Base-by-base conservation (phyloP, 2,888 invertebrate genomes). In the Nebria brevicollis region DNA sequence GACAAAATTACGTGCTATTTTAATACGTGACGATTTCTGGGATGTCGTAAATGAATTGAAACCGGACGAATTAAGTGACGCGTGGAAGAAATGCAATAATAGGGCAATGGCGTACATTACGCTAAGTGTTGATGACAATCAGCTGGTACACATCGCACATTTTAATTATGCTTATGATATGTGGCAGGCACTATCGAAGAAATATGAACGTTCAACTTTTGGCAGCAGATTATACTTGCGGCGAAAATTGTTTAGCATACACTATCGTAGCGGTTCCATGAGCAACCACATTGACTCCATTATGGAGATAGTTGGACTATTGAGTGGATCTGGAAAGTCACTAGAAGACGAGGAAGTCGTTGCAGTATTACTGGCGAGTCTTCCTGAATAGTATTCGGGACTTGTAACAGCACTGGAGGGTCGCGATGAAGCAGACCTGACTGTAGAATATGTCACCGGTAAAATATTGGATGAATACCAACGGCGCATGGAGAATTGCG, bases 21-120 rank as follows among this genome's bases (percentile, higher is more conserved):
- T 81, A 10, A 11, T 81, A 13, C 54, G 70, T 42, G 77, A 81
- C 66, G 72, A 81, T 68, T 72, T 77, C 42, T 81, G 72, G 77
- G 42, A 77, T 8, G 65, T 77, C 13, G 77, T 77, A n/a, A 70
- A 15, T 20, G 26, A 81, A 65, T 77, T 72, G 10, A 77, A 72
- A 20, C 77, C 64, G 10, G 72, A 77, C 64, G 13, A 15, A 7
- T 54, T 13, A 10, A 11, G 15, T 11, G 54, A 43, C n/a, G 54
- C 6, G 1, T 77, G 77, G 72, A 72, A 81, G 26, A 72, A 81
- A 54, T 20, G 20, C 20, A 20, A 20, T 20, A 20, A 20, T 20
- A n/a, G n/a, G n/a, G n/a, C n/a, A n/a, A n/a, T n/a, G n/a, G n/a
- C n/a, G n/a, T n/a, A n/a, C n/a, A n/a, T n/a, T n/a, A n/a, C n/a